These are phyloP conservation scores for Poeciliopsis turneri DNA, from an alignment of 2,797 vertebrate genomes.

Conservation along the genomic window DNA sequence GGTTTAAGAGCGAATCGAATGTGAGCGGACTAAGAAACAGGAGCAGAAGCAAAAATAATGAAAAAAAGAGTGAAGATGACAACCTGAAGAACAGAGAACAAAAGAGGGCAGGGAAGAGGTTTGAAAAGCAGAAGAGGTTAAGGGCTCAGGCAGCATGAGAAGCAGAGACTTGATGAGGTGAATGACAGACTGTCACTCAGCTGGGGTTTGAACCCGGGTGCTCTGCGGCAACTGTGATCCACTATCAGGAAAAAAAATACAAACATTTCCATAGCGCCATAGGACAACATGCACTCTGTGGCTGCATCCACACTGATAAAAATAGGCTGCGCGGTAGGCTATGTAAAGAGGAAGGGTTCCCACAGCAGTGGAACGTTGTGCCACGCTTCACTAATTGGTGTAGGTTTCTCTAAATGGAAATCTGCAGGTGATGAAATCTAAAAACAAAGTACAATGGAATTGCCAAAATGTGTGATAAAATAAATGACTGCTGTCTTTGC, in stretches of 20 bases:
- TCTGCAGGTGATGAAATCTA: constrained; percentile 42
- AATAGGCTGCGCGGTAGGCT: constrained; percentile 62
- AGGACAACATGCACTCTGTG: constrained; percentile 48
- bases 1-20: constrained; percentile 38
- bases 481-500: constrained; percentile 29
- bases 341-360: constrained; percentile 56
- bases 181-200: constrained; percentile 75
- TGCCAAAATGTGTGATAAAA: constrained; percentile 27
- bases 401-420: constrained; percentile 30
- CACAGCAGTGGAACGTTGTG: constrained; percentile 13
- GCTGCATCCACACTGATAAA: constrained; percentile 62
- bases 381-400: constrained; percentile 54
- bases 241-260: constrained; percentile 29
- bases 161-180: constrained; percentile 52
- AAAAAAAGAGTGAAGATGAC: constrained; percentile 34
- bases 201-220: constrained; percentile 62
- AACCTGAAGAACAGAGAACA: constrained; percentile 22
- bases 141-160: constrained; percentile 18
- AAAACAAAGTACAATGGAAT: constrained; percentile 41
- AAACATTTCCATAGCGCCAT: constrained; percentile 16
- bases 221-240: constrained; percentile 61
- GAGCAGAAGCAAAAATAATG: constrained; percentile 22
- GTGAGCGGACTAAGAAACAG: constrained; percentile 38
- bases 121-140: constrained; percentile 28
- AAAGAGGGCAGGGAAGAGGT: constrained; percentile 32